Conservation (phyloP, 2,797 vertebrate species). For the Gambusia yucatana region DNA sequence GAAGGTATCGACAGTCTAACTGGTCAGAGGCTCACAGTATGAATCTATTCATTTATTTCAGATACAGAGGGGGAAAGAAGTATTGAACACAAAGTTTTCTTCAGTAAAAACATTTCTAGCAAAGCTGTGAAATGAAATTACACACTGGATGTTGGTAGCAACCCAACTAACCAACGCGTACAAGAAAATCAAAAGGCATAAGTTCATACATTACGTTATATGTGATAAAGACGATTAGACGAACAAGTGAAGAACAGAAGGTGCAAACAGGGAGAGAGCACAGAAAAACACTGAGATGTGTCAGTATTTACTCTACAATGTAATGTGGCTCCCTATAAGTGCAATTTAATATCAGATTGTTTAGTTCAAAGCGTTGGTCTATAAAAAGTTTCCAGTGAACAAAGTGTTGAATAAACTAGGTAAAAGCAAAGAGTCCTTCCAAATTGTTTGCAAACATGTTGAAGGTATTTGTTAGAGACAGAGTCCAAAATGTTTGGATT, state of each 20-base stretch:
- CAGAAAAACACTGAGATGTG: background rate
- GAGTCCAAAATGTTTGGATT: too few species aligned
- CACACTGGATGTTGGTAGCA: background rate
- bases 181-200: background rate
- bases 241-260: background rate
- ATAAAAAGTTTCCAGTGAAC: background rate
- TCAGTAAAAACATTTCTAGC: background rate
- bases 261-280: background rate
- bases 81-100: background rate
- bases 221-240: background rate
- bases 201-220: background rate
- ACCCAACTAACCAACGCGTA: background rate
- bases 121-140: background rate
- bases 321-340: background rate
- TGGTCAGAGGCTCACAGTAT: slow-evolving; percentile 27
- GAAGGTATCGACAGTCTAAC: slow-evolving; percentile 5
- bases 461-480: background rate
- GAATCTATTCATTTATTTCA: slow-evolving; percentile 17
- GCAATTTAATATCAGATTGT: background rate
- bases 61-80: background rate
- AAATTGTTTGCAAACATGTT: background rate
- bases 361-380: background rate
- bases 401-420: background rate
- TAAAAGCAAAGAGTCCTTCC: background rate
- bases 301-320: background rate